Base-by-base conservation (phyloP, 1,140 invertebrate genomes). In the Archivesica marissinica region DNA sequence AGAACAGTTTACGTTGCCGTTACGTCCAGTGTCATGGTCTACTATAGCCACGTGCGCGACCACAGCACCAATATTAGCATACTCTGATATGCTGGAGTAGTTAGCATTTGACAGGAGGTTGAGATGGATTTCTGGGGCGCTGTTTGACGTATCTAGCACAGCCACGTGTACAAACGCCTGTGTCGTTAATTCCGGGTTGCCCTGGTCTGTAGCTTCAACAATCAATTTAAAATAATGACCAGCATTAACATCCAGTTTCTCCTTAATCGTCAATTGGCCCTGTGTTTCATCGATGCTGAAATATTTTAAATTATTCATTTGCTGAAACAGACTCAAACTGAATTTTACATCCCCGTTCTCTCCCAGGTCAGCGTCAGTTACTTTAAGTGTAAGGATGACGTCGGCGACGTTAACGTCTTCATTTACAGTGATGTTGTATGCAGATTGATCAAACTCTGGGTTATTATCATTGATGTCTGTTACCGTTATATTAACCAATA, bases 301-400 rank as follows among this genome's bases (percentile, higher is more conserved):
- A n/a, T 83, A 66, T 41, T 70, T 82, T 23, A 89, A 61, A 77
- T 87, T 87, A 2, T 82, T 83, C 4, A 85, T 81, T 6, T 88
- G 88, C 83, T 91, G 90, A 39, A 90, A 66, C 15, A 85, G 86
- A 93, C 75, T 95, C 7, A 98, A 97, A 0, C 96, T 96, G 91
- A 97, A 98, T 0, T 95, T 95, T 2, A 98, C 95, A 84, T 95
- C 93, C 0, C 96, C 97, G 93, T 98, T 98, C 70, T 96, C 95
- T 0, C 97, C 97, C 86, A 96, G 95, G 92, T 98, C 97, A 76
- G 95, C 94, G 92, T 98, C 97, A 25, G 96, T 95, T 0, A 97
- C 97, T 39, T 95, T 94, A 0, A 97, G 95, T 88, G 96, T 95
- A 3, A 90, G 30, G 11, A 93, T 87, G 35, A 89, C 81, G 20